Conservation (phyloP, 2,113 vertebrate species). For the Urocitellus parryii region DNA sequence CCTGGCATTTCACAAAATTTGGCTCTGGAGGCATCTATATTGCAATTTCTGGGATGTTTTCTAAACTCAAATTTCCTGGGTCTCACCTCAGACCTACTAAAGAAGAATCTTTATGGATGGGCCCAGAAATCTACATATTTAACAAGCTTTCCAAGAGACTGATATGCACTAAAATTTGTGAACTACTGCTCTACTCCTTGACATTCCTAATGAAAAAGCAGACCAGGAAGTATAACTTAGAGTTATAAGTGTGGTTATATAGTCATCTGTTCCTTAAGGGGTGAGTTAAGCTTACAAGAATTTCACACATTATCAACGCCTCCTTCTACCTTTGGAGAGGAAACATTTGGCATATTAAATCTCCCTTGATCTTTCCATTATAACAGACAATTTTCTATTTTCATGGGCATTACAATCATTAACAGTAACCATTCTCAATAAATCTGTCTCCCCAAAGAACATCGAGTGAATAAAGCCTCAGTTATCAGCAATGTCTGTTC, state of each 20-base stretch:
- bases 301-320: constrained; percentile 39
- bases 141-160: constrained; percentile 55
- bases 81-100: neutral
- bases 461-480: neutral
- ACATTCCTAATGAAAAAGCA: neutral
- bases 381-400: constrained; percentile 53
- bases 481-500: constrained; percentile 30
- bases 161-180: constrained; percentile 1
- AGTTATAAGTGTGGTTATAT: neutral
- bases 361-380: constrained; percentile 47
- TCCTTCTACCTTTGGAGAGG: constrained; percentile 6
- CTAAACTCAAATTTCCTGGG: neutral
- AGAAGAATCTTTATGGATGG: constrained; percentile 26
- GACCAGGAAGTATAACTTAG: neutral
- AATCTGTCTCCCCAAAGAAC: constrained; percentile 48
- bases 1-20: constrained; percentile 27
- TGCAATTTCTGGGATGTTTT: neutral
- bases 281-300: constrained; percentile 68
- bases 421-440: constrained; percentile 19
- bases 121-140: constrained; percentile 55
- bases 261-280: constrained; percentile 59
- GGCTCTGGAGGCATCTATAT: neutral
- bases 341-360: constrained; percentile 30
- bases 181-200: neutral
- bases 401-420: constrained; percentile 36